Percentiles rank a stretch among this genome's conserved stretches.
Conservation (phyloP, 2,113 vertebrate genomes). For the Carlito syrichta region DNA sequence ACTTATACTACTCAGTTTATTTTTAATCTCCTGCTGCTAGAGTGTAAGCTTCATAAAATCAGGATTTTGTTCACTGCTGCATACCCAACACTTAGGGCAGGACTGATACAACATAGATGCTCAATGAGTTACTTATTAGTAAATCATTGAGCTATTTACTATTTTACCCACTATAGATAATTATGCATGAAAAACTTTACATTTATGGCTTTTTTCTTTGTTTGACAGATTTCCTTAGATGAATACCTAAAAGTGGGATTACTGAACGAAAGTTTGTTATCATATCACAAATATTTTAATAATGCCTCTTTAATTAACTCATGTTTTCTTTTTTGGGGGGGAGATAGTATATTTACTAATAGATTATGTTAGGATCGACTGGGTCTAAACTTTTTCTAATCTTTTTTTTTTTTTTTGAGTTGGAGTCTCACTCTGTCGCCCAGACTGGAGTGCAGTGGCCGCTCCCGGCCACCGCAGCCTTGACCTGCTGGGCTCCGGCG, state of each 20-base stretch:
- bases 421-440: too few relatives aligned
- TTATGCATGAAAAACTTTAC: background rate
- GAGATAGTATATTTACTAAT: background rate
- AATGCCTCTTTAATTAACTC: background rate
- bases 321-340: background rate
- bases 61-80: background rate
- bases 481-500: too few relatives aligned
- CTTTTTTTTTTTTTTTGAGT: too few relatives aligned
- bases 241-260: background rate
- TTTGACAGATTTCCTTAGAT: conserved; percentile 4
- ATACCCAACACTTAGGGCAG: background rate
- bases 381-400: background rate
- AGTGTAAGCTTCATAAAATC: background rate
- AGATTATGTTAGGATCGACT: background rate
- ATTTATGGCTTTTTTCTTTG: background rate
- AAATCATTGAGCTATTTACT: background rate
- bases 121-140: background rate
- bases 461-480: too few relatives aligned
- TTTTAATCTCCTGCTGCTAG: background rate
- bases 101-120: background rate
- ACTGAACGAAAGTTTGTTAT: background rate
- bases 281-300: background rate
- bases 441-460: too few relatives aligned
- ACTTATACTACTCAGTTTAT: background rate
- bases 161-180: background rate